A percentile compares a stretch with the other conserved stretches of the same genome.
Conservation (phyloP, 2,113 vertebrate species). For the Etia nguti region DNA sequence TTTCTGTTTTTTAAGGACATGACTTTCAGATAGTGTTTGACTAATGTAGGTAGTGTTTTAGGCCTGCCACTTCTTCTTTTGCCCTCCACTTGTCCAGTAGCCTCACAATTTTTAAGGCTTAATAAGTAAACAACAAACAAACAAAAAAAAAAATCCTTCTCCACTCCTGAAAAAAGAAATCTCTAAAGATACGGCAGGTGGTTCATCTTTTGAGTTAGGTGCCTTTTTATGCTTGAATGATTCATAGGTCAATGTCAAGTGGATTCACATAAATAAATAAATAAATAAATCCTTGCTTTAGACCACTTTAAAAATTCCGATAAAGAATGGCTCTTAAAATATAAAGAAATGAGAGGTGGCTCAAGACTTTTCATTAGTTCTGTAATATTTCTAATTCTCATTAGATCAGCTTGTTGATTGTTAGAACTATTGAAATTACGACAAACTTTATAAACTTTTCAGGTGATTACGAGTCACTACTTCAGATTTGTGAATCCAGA, state of each 20-base stretch:
- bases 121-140: background rate
- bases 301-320: background rate
- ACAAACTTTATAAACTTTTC: background rate
- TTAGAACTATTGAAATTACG: background rate
- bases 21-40: background rate
- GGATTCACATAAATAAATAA: background rate
- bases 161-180: background rate
- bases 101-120: background rate
- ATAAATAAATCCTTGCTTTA: background rate
- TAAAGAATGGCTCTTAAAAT: background rate
- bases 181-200: background rate
- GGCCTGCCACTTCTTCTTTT: background rate
- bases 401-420: background rate
- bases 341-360: background rate
- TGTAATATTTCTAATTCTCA: background rate
- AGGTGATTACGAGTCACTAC: background rate
- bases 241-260: background rate
- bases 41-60: background rate
- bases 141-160: background rate
- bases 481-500: background rate
- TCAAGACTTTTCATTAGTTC: background rate
- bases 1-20: background rate
- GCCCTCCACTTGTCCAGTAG: background rate
- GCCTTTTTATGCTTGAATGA: background rate
- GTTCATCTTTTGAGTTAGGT: background rate